Evolutionary conservation across 2,113 vertebrate species (phyloP).

Genomic region (Phocoena phocoena): DNA sequence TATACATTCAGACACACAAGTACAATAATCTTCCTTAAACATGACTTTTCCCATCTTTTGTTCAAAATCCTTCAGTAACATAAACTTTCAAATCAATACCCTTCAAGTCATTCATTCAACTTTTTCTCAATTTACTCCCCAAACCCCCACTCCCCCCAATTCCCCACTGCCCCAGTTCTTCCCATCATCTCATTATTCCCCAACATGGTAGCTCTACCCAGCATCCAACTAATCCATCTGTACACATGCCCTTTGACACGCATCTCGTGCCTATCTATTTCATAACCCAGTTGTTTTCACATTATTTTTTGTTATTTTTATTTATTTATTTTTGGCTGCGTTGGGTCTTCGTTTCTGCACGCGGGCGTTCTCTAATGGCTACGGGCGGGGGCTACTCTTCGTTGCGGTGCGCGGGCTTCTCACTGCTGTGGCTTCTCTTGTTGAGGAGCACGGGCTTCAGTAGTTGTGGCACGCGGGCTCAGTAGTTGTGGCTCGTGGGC

Average conservation of each 20-base stretch:
- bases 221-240: not conserved
- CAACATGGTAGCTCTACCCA: not conserved
- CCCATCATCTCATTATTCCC: not conserved
- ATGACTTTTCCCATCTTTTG: not conserved
- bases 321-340: too few species aligned
- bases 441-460: too few species aligned
- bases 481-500: too few species aligned
- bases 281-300: not conserved
- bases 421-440: too few species aligned
- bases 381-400: too few species aligned
- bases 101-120: not conserved
- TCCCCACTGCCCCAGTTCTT: not conserved
- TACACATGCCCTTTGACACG: not conserved
- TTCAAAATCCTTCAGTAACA: not conserved
- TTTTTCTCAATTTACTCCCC: not conserved
- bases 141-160: accelerated
- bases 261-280: not conserved
- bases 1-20: not conserved
- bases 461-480: too few species aligned
- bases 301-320: not conserved
- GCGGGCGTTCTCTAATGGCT: too few species aligned
- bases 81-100: slow-evolving; percentile 4
- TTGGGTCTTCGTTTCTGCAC: too few species aligned
- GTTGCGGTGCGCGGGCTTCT: too few species aligned
- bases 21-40: not conserved